Evolutionary conservation across 2,888 invertebrate species (phyloP), one percentile per base, ranked within the genome.

Genomic region (Tuberolachnus salignus): DNA sequence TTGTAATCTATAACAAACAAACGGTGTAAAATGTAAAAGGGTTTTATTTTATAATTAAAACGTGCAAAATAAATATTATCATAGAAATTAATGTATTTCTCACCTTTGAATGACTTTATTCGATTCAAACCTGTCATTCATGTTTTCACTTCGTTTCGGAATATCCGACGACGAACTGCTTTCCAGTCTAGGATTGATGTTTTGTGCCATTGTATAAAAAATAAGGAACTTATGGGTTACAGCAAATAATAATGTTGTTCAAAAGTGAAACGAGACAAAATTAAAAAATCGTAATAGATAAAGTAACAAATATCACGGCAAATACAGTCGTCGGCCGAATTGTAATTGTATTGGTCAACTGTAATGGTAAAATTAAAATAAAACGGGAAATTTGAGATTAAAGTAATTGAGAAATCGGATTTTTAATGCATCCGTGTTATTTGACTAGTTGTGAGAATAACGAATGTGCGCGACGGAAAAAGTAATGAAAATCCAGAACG

Each of bases 171-270:
- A 90, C 83, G 92, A 90, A 82, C 90, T 90, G 82, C 92, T 90
- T 84, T 90, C 90, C 85, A 90, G 90, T 85, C 91, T 91, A 83
- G 94, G 94, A 87, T 94, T 94, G 83, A 93, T 91, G 87, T 94
- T 94, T 88, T 94, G 94, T 86, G 93, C 94, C 94, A 94, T 94
- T 70, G 16, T 53, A 21, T 46, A 61, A 49, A 49, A 14, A 72
- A 59, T 59, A 14, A 23, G 19, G n/a, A 59, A 49, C 9, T 59
- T 42, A 61, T 4, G 21, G 19, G n/a, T 3, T 49, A 10, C 49
- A 1, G 34, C n/a, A n/a, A 51, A 51, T 19, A 49, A 73, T 49
- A 61, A 26, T 16, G 0, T 26, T 34, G 3, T 34, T 6, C 34
- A 34, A 34, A 26, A 42, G 0, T 8, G 21, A 13, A 46, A 11